phyloP scores from a whole-genome alignment of 2,888 invertebrate species.

The Sarcophaga variegata region DNA sequence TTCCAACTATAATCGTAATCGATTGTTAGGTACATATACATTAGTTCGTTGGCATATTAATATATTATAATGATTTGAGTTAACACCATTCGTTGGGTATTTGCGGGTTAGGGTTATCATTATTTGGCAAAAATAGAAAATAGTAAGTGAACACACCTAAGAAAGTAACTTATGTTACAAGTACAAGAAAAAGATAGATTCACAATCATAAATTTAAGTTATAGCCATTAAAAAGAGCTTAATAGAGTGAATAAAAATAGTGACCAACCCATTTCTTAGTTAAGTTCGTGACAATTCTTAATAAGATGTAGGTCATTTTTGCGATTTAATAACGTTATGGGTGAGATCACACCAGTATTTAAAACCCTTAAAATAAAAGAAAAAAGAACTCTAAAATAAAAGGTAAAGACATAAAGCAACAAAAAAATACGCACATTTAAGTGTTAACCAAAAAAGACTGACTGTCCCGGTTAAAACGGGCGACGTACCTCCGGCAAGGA shows the following conservation, averaged over 20 bases:
- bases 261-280: constrained; percentile 60
- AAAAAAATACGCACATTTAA: too few relatives aligned
- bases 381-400: too few relatives aligned
- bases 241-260: constrained; percentile 47
- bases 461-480: too few relatives aligned
- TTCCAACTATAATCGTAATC: too few relatives aligned
- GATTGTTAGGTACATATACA: too few relatives aligned
- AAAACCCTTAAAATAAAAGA: too few relatives aligned
- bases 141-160: constrained; percentile 31
- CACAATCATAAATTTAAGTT: constrained; percentile 40
- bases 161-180: neutral
- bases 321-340: constrained; percentile 55
- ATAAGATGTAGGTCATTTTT: constrained; percentile 62
- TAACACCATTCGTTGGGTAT: neutral
- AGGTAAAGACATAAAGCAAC: too few relatives aligned
- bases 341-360: constrained; percentile 52
- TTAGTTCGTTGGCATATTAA: too few relatives aligned
- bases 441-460: too few relatives aligned
- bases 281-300: constrained; percentile 64
- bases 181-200: too few relatives aligned
- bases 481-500: too few relatives aligned
- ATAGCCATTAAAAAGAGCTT: constrained; percentile 57
- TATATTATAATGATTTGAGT: neutral
- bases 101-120: neutral
- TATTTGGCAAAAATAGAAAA: constrained; percentile 23